Percentiles rank a stretch among this genome's conserved stretches.
Evolutionary conservation across 2,888 invertebrate genomes (phyloP).

Genomic region (Colletes collaris): DNA sequence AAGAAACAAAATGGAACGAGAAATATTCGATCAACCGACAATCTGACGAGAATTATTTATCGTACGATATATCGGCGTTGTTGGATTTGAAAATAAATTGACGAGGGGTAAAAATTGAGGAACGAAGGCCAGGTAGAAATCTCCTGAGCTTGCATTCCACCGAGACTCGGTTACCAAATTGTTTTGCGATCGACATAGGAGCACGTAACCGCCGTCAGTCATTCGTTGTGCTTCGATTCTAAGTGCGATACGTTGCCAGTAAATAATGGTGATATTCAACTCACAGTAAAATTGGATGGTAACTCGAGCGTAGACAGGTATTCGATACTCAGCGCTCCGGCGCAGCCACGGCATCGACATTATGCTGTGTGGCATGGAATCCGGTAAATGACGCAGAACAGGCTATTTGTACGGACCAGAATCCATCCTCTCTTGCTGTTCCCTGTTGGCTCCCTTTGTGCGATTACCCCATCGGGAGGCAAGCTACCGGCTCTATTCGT

Average conservation of each 20-base stretch:
- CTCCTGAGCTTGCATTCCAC: too few species aligned
- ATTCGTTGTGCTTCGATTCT: constrained; percentile 26
- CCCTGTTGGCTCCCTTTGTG: constrained; percentile 39
- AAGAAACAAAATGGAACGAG: constrained; percentile 9
- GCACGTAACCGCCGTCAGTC: constrained; percentile 3
- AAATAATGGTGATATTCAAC: constrained; percentile 66
- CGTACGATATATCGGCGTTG: not conserved
- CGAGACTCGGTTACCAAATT: too few species aligned
- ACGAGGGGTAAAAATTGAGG: too few species aligned
- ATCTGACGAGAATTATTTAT: not conserved
- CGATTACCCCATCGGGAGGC: constrained; percentile 27
- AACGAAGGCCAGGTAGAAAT: too few species aligned
- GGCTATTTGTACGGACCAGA: constrained; percentile 46
- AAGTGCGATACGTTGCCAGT: constrained; percentile 35
- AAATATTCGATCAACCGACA: not conserved
- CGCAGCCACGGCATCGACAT: constrained; percentile 44
- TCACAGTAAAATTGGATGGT: constrained; percentile 62
- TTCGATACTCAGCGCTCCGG: constrained; percentile 39
- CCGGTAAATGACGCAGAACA: constrained; percentile 60
- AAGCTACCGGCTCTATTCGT: constrained; percentile 9
- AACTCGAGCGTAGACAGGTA: constrained; percentile 57
- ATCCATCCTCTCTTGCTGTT: constrained; percentile 38
- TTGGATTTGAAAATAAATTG: not conserved
- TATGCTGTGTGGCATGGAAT: constrained; percentile 57
- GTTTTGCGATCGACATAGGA: not conserved